Percentiles rank a stretch among this genome's conserved stretches.
Conservation (phyloP, 2,113 vertebrate genomes). For the Brienomyrus longianalis region DNA sequence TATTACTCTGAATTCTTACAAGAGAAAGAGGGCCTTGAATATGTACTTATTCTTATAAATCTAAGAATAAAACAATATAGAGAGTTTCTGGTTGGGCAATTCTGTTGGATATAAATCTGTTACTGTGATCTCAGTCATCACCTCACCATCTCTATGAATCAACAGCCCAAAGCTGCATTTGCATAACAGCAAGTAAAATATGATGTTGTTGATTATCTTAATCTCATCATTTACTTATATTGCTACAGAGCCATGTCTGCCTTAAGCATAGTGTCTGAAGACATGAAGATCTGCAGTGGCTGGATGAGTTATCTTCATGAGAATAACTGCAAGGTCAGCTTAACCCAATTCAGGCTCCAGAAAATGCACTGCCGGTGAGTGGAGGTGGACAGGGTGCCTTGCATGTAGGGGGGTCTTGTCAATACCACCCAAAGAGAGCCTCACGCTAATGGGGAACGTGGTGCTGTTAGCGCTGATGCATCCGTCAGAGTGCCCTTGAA, state of each 20-base stretch:
- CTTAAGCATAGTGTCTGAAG: not conserved
- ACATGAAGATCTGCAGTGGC: not conserved
- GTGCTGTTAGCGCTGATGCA: not conserved
- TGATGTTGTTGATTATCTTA: not conserved
- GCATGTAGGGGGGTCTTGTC: not conserved
- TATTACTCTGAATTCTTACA: not conserved
- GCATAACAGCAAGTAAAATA: not conserved
- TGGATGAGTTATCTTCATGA: not conserved
- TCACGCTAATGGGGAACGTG: not conserved
- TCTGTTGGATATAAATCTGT: not conserved
- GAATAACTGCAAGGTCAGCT: not conserved
- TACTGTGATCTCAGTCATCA: not conserved
- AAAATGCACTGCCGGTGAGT: not conserved
- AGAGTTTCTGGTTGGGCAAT: not conserved
- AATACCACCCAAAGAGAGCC: not conserved
- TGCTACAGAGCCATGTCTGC: not conserved
- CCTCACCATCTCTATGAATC: not conserved
- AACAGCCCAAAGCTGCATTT: not conserved
- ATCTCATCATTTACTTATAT: not conserved
- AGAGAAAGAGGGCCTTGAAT: not conserved
- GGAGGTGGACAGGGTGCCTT: not conserved
- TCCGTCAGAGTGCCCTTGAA: not conserved
- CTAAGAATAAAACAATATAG: not conserved
- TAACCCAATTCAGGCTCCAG: not conserved
- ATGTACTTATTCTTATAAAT: not conserved